Evolutionary conservation across 2,888 invertebrate genomes (phyloP), one percentile per base, ranked within the genome.

Genomic region (Cylindroiulus punctatus): DNA sequence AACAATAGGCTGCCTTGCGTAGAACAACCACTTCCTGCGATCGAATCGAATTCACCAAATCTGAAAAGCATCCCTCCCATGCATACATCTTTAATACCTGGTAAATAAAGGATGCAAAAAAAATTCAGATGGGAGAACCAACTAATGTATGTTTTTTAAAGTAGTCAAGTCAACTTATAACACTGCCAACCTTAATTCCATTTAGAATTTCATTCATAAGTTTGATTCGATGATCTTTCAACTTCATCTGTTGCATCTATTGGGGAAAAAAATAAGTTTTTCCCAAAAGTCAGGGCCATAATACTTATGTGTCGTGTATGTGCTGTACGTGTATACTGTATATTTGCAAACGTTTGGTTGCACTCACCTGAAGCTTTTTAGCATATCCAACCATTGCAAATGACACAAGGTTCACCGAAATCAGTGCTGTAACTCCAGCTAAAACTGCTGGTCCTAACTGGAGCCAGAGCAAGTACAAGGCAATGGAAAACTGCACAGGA

Each of bases 1-100:
- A 90, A 86, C 90, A 87, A 85, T 89, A 89, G 2, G 90, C 90
- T 1, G 90, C 87, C 47, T 88, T 89, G 82, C 89, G 88, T 32
- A 91, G 88, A n/a, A 90, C 88, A 5, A 86, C 82, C 26, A 91
- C 88, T 88, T 91, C 91, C 87, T 89, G 89, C 90, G 91, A 89
- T 88, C 92, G 89, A 52, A 90, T 89, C n/a, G 89, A 89, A 10
- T 86, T 86, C 44, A 87, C 76, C n/a, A 82, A 40, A 47, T 86
- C 85, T 85, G 82, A 52, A 57, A 87, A 87, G 26, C 92, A 92
- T n/a, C 89, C 88, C 88, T 92, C 92, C 92, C 92, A 92, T 4
- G 92, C 92, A 89, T 93, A 92, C 88, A 92, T 89, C 88, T 91
- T 93, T 86, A 92, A 88, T 19, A 91, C 91, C 91, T 91, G 88